A percentile compares a stretch with the other conserved stretches of the same genome.
These are phyloP conservation scores for Ips nitidus DNA, from an alignment of 1,140 invertebrate species.

Conservation along the genomic window DNA sequence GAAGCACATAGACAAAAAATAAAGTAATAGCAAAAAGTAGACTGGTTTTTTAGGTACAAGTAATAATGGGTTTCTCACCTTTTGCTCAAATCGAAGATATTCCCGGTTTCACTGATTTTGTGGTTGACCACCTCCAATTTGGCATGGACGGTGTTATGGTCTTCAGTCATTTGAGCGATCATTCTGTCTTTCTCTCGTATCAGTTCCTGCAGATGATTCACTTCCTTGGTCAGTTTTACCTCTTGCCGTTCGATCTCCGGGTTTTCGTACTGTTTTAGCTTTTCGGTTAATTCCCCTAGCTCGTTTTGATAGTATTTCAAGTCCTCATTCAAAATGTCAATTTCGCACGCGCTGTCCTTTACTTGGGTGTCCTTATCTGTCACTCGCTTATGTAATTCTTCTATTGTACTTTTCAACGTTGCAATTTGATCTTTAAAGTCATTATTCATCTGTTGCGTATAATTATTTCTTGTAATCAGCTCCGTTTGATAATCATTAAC, in stretches of 20 bases:
- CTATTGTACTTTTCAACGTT: constrained; percentile 49
- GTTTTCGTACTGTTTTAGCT: constrained; percentile 23
- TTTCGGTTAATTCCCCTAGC: constrained; percentile 21
- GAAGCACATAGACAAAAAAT: too few species aligned
- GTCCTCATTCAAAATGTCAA: constrained; percentile 56
- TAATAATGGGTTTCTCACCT: neutral
- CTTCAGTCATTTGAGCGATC: constrained; percentile 57
- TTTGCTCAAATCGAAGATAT: constrained; percentile 50
- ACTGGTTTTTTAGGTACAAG: too few species aligned
- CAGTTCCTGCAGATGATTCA: constrained; percentile 60
- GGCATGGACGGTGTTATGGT: constrained; percentile 55
- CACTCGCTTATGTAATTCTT: constrained; percentile 35
- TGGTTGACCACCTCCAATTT: constrained; percentile 56
- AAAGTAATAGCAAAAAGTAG: too few species aligned
- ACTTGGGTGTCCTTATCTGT: constrained; percentile 42
- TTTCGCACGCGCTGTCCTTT: constrained; percentile 56
- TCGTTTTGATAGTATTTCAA: constrained; percentile 55
- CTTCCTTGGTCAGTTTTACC: constrained; percentile 56
- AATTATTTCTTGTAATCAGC: constrained; percentile 36
- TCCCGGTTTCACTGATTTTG: constrained; percentile 53
- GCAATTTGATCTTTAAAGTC: neutral
- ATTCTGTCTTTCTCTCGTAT: constrained; percentile 60
- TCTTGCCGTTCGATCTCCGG: constrained; percentile 48
- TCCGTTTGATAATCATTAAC: constrained; percentile 35
- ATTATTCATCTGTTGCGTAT: constrained; percentile 42